A percentile compares a stretch with the other conserved stretches of the same genome.
Evolutionary conservation across 2,113 vertebrate genomes (phyloP).

Genomic region (Barnardius zonarius): DNA sequence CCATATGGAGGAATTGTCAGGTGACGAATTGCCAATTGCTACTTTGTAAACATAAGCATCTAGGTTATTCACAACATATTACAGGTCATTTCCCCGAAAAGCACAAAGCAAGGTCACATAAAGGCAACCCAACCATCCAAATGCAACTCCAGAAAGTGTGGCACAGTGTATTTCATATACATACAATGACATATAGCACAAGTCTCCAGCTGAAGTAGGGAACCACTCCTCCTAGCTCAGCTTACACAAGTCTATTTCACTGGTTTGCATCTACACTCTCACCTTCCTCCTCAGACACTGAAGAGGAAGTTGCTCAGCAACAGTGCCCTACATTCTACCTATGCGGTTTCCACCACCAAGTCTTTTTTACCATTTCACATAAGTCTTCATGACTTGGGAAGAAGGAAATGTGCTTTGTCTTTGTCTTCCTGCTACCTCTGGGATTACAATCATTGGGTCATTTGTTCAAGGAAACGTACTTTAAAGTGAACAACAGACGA

Average conservation of each 20-base stretch:
- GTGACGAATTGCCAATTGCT: neutral
- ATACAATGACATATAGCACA: neutral
- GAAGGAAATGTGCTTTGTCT: neutral
- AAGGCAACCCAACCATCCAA: constrained; percentile 24
- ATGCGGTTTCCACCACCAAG: neutral
- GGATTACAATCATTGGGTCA: constrained; percentile 60
- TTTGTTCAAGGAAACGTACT: constrained; percentile 10
- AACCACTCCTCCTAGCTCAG: neutral
- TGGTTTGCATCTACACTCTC: neutral
- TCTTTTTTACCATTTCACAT: neutral
- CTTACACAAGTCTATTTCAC: neutral
- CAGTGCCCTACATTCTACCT: neutral
- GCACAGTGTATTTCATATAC: constrained; percentile 28
- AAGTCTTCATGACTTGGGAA: neutral
- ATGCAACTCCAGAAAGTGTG: neutral
- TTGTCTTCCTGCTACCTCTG: neutral
- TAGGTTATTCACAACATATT: constrained; percentile 54
- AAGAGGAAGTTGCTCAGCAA: neutral
- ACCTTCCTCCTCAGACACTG: neutral
- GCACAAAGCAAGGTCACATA: constrained; percentile 14
- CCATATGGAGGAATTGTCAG: neutral
- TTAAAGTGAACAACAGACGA: neutral
- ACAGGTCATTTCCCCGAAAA: constrained; percentile 37
- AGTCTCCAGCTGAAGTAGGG: neutral
- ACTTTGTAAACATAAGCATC: constrained; percentile 38